phyloP scores from a whole-genome alignment of 1,140 invertebrate genomes.

The Carcinoscorpius rotundicauda region DNA sequence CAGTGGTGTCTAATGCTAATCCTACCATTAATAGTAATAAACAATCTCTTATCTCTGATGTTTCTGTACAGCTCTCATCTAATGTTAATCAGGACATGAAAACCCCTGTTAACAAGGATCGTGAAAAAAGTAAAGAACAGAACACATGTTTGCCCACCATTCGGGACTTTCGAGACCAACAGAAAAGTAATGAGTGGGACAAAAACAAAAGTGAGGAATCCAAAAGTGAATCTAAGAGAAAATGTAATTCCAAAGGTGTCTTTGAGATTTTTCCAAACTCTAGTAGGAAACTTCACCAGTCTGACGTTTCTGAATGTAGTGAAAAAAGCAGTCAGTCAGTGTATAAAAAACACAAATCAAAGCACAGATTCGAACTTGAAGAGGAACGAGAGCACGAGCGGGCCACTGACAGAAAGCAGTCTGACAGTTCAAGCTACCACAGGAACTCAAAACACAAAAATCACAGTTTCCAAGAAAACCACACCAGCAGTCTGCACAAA shows the following conservation, averaged over 20 bases:
- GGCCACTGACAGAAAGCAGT: neutral
- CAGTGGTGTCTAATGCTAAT: no score
- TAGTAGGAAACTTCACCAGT: neutral
- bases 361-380: neutral
- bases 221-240: conserved; percentile 1
- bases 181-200: neutral
- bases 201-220: neutral
- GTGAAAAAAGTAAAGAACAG: neutral
- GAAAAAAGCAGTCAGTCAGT: conserved; percentile 7
- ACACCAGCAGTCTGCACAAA: neutral
- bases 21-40: no score
- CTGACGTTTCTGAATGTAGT: conserved; percentile 1
- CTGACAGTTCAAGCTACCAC: neutral
- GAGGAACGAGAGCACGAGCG: conserved; percentile 2
- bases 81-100: no score
- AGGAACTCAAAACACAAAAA: neutral
- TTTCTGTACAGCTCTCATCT: no score
- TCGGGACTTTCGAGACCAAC: neutral
- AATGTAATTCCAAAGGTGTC: neutral
- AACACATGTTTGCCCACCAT: neutral
- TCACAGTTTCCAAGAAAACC: neutral
- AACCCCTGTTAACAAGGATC: neutral
- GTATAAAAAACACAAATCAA: conserved; percentile 1
- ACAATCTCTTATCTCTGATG: no score
- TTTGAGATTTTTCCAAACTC: neutral